Evolutionary conservation across 1,140 invertebrate species (phyloP), one percentile per base, ranked within the genome.

Genomic region (Euschistus heros): DNA sequence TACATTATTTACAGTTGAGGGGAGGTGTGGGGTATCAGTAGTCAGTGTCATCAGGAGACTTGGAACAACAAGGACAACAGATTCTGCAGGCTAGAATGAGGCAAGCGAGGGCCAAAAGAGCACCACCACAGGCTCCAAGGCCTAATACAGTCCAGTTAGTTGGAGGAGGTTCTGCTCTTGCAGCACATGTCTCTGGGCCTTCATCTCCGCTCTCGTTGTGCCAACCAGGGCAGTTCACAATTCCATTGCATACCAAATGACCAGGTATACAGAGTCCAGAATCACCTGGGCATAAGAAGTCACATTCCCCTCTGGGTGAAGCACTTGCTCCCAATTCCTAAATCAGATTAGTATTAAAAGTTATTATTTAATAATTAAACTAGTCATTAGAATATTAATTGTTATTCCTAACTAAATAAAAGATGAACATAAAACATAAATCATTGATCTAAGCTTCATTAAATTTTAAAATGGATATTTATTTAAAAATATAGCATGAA

Each of bases 241-340:
- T 80, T 14, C 91, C 91, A 72, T 94, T 92, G 73, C 91, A 94
- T 0, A 93, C 81, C 15, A 93, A 77, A 69, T 86, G 79, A 8
- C 82, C 80, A 0, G 89, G 87, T 70, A 94, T 90, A 71, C 91
- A 94, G 5, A 89, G 77, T 2, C 86, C 84, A 30, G 85, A 80
- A 65, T 91, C 85, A 8, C 87, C 89, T 0, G 90, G 89, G 77
- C 91, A 94, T 55, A 87, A 80, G 70, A 93, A 94, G 42, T 66
- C 67, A 59, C 70, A 71, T 0, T 69, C 68, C 1, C 60, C 33
- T 57, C 27, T 59, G 2, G 57, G 63, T 42, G 55, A 57, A 44
- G 27, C 52, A 42, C 30, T 65, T 24, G 54, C 54, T 63, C 61
- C 50, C 8, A 44, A 42, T 13, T 57, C 27, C 62, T 50, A 22